phyloP scores from a whole-genome alignment of 2,888 invertebrate species.

The Bellardia pandia region DNA sequence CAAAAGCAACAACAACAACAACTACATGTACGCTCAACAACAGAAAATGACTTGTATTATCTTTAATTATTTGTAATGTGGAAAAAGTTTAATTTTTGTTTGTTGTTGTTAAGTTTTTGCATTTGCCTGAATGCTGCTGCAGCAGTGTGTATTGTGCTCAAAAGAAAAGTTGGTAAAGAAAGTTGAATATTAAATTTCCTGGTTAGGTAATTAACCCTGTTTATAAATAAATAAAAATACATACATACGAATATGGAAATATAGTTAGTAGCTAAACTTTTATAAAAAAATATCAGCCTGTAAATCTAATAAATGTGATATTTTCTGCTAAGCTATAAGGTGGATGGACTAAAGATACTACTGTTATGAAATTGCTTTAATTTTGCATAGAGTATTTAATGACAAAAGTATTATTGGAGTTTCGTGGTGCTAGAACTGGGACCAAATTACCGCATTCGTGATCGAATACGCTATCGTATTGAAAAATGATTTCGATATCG shows the following conservation, averaged over 20 bases:
- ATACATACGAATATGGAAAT: not conserved
- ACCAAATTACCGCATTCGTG: too few relatives aligned
- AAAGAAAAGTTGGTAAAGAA: slow-evolving; percentile 65
- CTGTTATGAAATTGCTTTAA: not conserved
- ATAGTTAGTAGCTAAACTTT: not conserved
- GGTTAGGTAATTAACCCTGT: slow-evolving; percentile 72
- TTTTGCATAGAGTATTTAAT: too few relatives aligned
- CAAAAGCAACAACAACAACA: not conserved
- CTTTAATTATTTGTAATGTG: slow-evolving; percentile 69
- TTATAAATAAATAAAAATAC: slow-evolving; percentile 13
- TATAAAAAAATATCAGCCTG: not conserved
- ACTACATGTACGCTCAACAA: slow-evolving; percentile 36
- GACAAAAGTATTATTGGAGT: too few relatives aligned
- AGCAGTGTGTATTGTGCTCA: slow-evolving; percentile 30
- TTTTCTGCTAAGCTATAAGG: not conserved
- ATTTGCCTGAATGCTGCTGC: not conserved
- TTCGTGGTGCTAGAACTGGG: too few relatives aligned
- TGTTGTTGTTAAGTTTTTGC: not conserved
- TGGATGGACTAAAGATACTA: not conserved
- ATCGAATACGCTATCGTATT: too few relatives aligned
- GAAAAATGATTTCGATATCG: too few relatives aligned
- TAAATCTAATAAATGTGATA: not conserved
- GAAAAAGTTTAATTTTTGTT: slow-evolving; percentile 41
- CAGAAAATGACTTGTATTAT: slow-evolving; percentile 57
- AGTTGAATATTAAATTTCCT: slow-evolving; percentile 72